Percentiles rank a stretch among this genome's conserved stretches.
Evolutionary conservation across 2,888 invertebrate species (phyloP).

Genomic region (Metopia argyrocephala): DNA sequence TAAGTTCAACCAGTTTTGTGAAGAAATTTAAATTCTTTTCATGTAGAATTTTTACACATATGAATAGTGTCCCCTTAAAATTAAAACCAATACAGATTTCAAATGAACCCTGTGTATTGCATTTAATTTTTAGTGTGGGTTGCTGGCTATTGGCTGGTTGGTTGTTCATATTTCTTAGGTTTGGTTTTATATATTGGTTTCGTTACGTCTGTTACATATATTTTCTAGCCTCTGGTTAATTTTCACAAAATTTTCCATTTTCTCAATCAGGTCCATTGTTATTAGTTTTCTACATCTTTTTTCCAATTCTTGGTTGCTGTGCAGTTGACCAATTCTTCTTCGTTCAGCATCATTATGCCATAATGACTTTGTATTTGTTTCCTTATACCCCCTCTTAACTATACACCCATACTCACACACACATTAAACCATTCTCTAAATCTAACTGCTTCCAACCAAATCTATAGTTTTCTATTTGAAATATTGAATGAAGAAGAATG

Average conservation of each 20-base stretch:
- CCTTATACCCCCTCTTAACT: neutral
- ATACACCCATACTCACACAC: too few species aligned
- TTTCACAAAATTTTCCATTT: slow-evolving; percentile 46
- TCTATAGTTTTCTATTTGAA: slow-evolving; percentile 32
- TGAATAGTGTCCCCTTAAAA: too few species aligned
- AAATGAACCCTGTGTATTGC: neutral
- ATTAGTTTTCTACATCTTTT: slow-evolving; percentile 12
- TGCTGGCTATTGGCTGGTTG: neutral
- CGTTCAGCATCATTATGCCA: slow-evolving; percentile 35
- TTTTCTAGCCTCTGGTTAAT: slow-evolving; percentile 40
- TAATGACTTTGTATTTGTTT: slow-evolving; percentile 21
- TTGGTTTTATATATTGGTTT: slow-evolving; percentile 27
- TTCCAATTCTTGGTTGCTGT: neutral
- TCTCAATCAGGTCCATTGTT: slow-evolving; percentile 6
- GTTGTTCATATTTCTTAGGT: slow-evolving; percentile 10
- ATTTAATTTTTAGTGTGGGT: slow-evolving; percentile 1
- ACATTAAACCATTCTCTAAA: too few species aligned
- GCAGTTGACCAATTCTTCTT: neutral
- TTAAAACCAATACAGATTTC: neutral
- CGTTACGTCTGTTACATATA: slow-evolving; percentile 28
- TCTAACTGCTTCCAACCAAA: slow-evolving; percentile 32
- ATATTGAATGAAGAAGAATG: slow-evolving; percentile 22
- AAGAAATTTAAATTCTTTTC: too few species aligned
- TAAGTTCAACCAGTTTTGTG: too few species aligned
- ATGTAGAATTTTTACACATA: too few species aligned